Base-by-base conservation (phyloP, 2,888 invertebrate genomes). In the Mechanitis messenoides region DNA sequence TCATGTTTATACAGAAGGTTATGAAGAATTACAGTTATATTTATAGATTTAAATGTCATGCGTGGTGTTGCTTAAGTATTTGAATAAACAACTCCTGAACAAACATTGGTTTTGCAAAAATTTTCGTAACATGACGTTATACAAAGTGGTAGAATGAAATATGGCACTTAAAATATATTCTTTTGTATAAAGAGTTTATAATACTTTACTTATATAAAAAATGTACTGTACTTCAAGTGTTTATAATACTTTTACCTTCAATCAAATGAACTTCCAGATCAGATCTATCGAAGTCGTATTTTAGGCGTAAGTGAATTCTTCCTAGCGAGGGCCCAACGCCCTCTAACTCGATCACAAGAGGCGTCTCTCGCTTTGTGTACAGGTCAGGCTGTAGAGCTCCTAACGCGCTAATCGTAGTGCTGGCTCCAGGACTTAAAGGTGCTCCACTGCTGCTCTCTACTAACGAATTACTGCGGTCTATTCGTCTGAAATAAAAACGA, bases 251-350 rank as follows among this genome's bases (percentile, higher is more conserved):
- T 28, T 20, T 72, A 95, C 96, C 96, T 93, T 97, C 97, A 83
- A 97, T 97, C 69, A 97, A 91, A 86, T 97, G 96, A n/a, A 97
- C 95, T 69, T 96, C 94, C 70, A 97, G 91, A 82, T 97, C 97
- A 20, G 96, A 97, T 68, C 95, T 92, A 80, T 97, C 95, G 76
- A 96, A 96, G 85, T 97, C 97, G 77, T 97, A 97, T 74, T 95
- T 96, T 61, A 97, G 90, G 60, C 96, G 91, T 71, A 97, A 92
- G 78, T 97, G 97, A 68, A 97, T 91, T 65, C 96, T 92, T 45
- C 97, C 97, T 55, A 96, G 91, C 46, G 92, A 93, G 3, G 94
- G 93, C 6, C 94, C 94, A 60, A 91, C 90, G 45, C 89, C 91
- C 62, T 91, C 90, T 68, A 91, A 79, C 60, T 93, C 93, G 73